Conservation (phyloP, 37 sponge, comb jelly and placozoan genomes). For the Mnemiopsis leidyi region DNA sequence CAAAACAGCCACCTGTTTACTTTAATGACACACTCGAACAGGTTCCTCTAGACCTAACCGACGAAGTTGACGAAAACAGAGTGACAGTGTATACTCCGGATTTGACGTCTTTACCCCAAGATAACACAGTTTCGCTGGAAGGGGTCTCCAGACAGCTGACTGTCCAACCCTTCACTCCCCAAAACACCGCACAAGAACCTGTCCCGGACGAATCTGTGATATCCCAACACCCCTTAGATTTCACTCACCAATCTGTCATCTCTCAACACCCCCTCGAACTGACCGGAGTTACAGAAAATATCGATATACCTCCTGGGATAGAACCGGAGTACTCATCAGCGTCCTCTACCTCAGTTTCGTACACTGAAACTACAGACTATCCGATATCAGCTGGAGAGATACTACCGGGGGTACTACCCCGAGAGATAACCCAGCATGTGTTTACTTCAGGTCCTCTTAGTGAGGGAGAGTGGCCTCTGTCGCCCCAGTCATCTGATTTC, state of each 20-base stretch:
- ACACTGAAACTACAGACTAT: constrained; percentile 15
- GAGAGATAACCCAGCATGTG: neutral
- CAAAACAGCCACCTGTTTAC: neutral
- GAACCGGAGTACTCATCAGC: neutral
- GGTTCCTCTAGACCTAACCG: constrained; percentile 43
- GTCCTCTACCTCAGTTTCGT: neutral
- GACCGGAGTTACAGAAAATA: neutral
- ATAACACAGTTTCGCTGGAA: neutral
- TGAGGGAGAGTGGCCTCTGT: constrained; percentile 65
- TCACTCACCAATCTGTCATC: neutral
- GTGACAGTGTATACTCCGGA: neutral
- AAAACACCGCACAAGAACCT: neutral
- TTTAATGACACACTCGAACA: constrained; percentile 47
- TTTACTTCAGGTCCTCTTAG: neutral
- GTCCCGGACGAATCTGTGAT: neutral
- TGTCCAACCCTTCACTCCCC: neutral
- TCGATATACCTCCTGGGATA: neutral
- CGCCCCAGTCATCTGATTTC: neutral
- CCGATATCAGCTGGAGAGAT: constrained; percentile 57
- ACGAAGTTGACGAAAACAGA: neutral
- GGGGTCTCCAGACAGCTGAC: neutral
- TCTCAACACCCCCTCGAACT: constrained; percentile 48
- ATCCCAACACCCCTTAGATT: constrained; percentile 42
- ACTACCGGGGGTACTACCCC: neutral
- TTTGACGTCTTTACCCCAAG: neutral